Percentiles rank a stretch among this genome's conserved stretches.
Evolutionary conservation across 2,797 vertebrate genomes (phyloP).

Genomic region (Arnoldichthys spilopterus): DNA sequence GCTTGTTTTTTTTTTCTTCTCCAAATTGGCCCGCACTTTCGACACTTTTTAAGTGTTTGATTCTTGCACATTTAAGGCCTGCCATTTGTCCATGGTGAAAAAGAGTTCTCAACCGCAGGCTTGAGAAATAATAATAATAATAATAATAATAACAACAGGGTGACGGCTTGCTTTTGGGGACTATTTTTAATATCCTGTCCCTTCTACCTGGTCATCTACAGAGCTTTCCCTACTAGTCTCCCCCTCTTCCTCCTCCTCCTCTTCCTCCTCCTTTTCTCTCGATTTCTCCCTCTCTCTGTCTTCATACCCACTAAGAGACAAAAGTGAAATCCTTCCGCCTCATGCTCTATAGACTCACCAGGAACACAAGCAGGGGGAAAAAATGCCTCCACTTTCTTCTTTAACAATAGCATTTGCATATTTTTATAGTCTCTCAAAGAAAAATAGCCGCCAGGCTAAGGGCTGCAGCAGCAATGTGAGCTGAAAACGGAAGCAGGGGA

Average conservation of each 20-base stretch:
- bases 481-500: conserved; percentile 72
- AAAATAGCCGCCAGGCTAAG: conserved; percentile 82
- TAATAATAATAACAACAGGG: conserved; percentile 8
- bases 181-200: conserved; percentile 64
- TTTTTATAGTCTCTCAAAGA: conserved; percentile 80
- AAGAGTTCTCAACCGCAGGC: conserved; percentile 22
- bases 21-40: conserved; percentile 53
- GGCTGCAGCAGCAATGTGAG: conserved; percentile 71
- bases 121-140: conserved; percentile 34
- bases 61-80: conserved; percentile 46
- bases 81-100: conserved; percentile 27
- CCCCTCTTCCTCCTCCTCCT: background rate
- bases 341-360: conserved; percentile 51
- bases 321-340: conserved; percentile 50
- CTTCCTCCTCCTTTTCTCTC: conserved; percentile 7
- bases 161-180: conserved; percentile 54
- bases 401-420: conserved; percentile 84
- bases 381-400: conserved; percentile 61
- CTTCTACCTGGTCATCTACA: conserved; percentile 51
- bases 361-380: conserved; percentile 51
- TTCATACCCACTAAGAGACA: conserved; percentile 36
- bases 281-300: conserved; percentile 28
- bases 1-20: conserved; percentile 54
- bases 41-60: conserved; percentile 49
- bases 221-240: conserved; percentile 10